Evolutionary conservation across 2,888 invertebrate genomes (phyloP).

Genomic region (Amiota minor): DNA sequence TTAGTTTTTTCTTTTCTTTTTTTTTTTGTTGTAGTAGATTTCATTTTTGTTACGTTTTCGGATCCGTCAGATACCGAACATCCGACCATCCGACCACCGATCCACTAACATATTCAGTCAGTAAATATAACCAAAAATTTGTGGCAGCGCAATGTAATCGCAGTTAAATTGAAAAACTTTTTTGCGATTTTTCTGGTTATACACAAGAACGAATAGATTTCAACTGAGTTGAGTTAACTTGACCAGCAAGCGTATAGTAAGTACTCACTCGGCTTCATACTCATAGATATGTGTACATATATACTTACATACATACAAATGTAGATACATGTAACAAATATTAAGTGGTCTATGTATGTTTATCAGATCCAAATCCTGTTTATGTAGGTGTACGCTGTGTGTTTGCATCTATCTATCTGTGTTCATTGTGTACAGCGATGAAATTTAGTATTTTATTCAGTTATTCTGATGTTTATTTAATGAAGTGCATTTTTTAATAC

Average conservation of each 20-base stretch:
- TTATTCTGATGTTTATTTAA: constrained; percentile 64
- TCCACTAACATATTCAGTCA: background rate
- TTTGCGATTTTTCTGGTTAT: constrained; percentile 44
- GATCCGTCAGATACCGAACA: background rate
- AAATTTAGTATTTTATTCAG: constrained; percentile 65
- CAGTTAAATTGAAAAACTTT: constrained; percentile 61
- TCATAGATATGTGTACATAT: background rate
- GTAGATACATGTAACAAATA: background rate
- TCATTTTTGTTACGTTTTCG: background rate
- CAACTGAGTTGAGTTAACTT: no score
- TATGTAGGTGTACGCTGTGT: background rate
- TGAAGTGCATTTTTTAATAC: constrained; percentile 61
- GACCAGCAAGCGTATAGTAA: constrained; percentile 3
- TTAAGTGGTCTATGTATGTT: no score
- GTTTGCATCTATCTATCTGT: background rate
- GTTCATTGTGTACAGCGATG: constrained; percentile 28
- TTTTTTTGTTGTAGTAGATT: background rate
- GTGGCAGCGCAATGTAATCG: constrained; percentile 54
- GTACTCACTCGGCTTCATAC: background rate
- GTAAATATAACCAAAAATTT: constrained; percentile 35
- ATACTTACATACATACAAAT: background rate
- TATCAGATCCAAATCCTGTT: no score
- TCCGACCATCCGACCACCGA: no score
- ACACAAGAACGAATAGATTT: constrained; percentile 24
- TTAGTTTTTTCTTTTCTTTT: background rate